Base-by-base conservation (phyloP, 2,797 vertebrate genomes). In the Syngnathus acus region DNA sequence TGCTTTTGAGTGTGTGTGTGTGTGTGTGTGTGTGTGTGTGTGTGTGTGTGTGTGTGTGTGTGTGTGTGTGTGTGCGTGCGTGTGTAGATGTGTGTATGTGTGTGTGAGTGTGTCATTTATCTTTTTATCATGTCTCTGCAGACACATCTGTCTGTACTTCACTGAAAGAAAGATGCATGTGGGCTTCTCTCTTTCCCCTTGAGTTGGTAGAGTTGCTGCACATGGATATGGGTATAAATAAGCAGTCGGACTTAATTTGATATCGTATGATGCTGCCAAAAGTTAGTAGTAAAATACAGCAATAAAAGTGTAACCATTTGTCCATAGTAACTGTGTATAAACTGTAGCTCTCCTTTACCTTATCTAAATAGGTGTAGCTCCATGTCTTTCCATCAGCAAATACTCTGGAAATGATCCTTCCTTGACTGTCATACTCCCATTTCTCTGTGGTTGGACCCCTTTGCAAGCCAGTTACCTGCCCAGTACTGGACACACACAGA, bases 331-430 rank as follows among this genome's bases (percentile, higher is more conserved):
- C 4, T 40, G 37, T 59, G 40, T 60, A 60, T 17, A 39, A 60
- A n/a, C 38, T n/a, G 19, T 60, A 9, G 37, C 42, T 5, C 40
- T n/a, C 9, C 39, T 9, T 62, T 90, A 99, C 96, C 95, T 98
- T 98, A 79, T 99, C 97, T 77, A 98, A 80, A 78, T 99, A 98
- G 0, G 96, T 98, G 90, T 98, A 99, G 84, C 96, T 98, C 97
- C 97, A 99, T 0, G 89, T 97, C 89, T 98, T 98, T 32, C 94
- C 95, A 40, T 99, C 97, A 32, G 96, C 95, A 69, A 98, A 98
- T 59, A 95, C 91, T 71, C 95, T 84, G 39, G 96, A 95, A 11
- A 94, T 92, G 40, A 98, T 94, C 63, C 97, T 91, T 54, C 96
- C 97, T 81, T 98, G 96, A 59, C 88, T 92, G 67, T 99, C 97